phyloP scores from a whole-genome alignment of 2,113 vertebrate genomes.

The Panthera uncia region DNA sequence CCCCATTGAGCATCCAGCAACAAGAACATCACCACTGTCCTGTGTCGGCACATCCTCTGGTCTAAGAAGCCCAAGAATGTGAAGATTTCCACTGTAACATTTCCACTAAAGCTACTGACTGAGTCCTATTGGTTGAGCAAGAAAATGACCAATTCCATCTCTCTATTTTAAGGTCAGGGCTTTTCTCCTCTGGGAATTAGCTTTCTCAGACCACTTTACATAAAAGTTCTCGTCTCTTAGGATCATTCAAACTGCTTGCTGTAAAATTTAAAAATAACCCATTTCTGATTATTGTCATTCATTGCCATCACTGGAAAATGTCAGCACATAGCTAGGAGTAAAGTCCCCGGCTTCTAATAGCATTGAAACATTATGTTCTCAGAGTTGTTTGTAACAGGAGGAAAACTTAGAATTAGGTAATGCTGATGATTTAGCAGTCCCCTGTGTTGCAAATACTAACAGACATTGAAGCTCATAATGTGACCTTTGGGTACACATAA shows the following conservation, averaged over 20 bases:
- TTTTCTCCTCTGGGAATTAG: background rate
- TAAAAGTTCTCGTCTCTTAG: background rate
- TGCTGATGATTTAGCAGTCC: background rate
- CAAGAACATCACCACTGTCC: background rate
- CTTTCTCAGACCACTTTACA: background rate
- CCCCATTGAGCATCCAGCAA: background rate
- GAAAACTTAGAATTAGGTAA: slow-evolving; percentile 18
- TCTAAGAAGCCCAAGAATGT: background rate
- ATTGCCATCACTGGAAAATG: background rate
- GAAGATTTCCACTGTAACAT: background rate
- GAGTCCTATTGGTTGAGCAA: background rate
- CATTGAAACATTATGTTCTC: slow-evolving; percentile 30
- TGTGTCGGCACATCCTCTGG: background rate
- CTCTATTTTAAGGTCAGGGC: background rate
- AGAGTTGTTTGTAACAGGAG: slow-evolving; percentile 24
- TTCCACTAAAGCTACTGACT: background rate
- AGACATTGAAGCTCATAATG: background rate
- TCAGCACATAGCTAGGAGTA: background rate
- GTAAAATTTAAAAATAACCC: slow-evolving; percentile 47
- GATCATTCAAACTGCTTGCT: slow-evolving; percentile 24
- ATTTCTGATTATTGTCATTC: background rate
- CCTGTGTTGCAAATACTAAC: slow-evolving; percentile 37
- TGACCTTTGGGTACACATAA: slow-evolving; percentile 32
- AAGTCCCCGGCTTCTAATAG: background rate
- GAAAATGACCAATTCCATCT: background rate